Base-by-base conservation (phyloP, 2,797 vertebrate genomes). In the Acipenser transmontanus region DNA sequence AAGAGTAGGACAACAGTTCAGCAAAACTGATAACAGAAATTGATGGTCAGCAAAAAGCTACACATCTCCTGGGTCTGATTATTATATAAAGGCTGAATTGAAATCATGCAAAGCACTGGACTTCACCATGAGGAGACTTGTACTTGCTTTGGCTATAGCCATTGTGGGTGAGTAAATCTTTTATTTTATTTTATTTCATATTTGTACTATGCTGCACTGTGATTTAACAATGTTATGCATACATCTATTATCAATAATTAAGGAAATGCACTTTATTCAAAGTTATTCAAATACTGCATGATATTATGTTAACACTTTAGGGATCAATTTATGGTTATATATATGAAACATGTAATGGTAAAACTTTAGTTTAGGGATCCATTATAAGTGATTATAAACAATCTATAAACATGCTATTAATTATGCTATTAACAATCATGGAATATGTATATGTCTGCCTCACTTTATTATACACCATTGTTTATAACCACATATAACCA, bases 141-240 rank as follows among this genome's bases (percentile, higher is more conserved):
- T 87, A 6, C 71, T 90, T 7, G 80, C 81, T 34, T 71, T 90
- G 6, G 66, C 77, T 61, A 66, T 87, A 67, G 82, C 85, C 77
- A 67, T 89, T 69, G 71, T 74, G 17, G 82, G 88, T 88, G 66
- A 81, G 81, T 79, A 62, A 47, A 11, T 54, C 8, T 54, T 64
- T 54, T 68, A 59, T 13, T 5, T 49, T 7, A 9, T 48, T 66
- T 62, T 8, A 10, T 57, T 57, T 13, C 14, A 57, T 11, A 7
- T 11, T 57, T 11, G 12, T n/a, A 57, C 14, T 49, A 64, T 64
- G 49, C 50, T 50, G 6, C 49, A 13, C 63, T 20, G 10, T 34
- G 49, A 7, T 6, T 50, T 69, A 13, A 34, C 17, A 60, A 12
- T 8, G 47, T 9, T 59, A 4, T n/a, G 34, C 34, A 34, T 34